These are phyloP conservation scores for Cherax destructor DNA, from an alignment of 1,140 invertebrate genomes.

Conservation along the genomic window DNA sequence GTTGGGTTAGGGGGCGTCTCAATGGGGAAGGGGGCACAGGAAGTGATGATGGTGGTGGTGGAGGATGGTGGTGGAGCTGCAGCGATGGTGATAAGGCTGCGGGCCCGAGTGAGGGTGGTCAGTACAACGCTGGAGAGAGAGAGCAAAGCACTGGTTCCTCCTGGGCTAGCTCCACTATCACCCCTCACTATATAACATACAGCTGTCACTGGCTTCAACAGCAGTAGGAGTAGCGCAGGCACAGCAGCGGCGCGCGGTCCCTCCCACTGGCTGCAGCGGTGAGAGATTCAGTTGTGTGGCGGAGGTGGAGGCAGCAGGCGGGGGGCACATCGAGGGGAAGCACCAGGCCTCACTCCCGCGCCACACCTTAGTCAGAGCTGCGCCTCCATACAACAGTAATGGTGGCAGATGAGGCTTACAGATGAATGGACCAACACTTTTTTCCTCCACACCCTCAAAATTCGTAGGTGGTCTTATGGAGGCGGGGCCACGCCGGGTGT, in stretches of 20 bases:
- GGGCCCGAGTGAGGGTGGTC: conserved; percentile 51
- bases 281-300: conserved; percentile 47
- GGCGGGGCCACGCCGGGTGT: conserved; percentile 33
- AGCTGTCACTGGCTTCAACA: conserved; percentile 37
- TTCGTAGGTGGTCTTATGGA: conserved; percentile 26
- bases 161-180: neutral
- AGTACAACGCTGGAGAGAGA: conserved; percentile 45
- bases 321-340: conserved; percentile 28
- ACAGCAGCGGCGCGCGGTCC: conserved; percentile 38
- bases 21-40: conserved; percentile 30
- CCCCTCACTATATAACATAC: conserved; percentile 24
- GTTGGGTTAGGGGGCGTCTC: conserved; percentile 1
- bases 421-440: neutral
- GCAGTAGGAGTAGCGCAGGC: conserved; percentile 40
- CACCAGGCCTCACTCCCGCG: neutral
- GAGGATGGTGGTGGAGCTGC: conserved; percentile 26
- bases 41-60: conserved; percentile 29
- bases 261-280: conserved; percentile 33
- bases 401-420: neutral
- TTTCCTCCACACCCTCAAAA: too few relatives aligned
- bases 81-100: conserved; percentile 52
- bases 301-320: conserved; percentile 38
- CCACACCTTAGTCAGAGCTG: conserved; percentile 15
- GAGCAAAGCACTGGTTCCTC: conserved; percentile 22
- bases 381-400: neutral